These are phyloP conservation scores for Macrocentrus cingulum DNA, from an alignment of 1,140 invertebrate species.

Conservation along the genomic window DNA sequence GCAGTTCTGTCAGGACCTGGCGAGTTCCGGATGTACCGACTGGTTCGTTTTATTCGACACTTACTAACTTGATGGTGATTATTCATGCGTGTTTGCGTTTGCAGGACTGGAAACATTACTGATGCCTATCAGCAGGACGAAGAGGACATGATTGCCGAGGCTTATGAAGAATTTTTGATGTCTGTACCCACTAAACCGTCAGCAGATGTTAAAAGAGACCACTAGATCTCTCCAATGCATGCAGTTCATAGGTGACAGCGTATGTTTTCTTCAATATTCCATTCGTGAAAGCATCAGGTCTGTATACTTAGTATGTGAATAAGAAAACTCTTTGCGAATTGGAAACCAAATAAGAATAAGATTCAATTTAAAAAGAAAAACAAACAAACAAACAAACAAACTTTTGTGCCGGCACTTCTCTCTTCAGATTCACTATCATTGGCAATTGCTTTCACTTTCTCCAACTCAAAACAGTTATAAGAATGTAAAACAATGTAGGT, in stretches of 20 bases:
- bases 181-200: slow-evolving; percentile 32
- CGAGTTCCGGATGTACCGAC: slow-evolving; percentile 31
- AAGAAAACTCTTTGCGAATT: slow-evolving; percentile 2
- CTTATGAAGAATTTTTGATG: slow-evolving; percentile 53
- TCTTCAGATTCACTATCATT: background rate
- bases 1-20: slow-evolving; percentile 45
- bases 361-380: no score
- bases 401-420: background rate
- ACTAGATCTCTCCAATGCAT: slow-evolving; percentile 4
- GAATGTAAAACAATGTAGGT: slow-evolving; percentile 11
- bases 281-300: background rate
- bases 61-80: no score
- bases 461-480: background rate
- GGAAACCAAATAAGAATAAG: no score
- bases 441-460: background rate
- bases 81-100: no score
- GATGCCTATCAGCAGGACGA: slow-evolving; percentile 38
- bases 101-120: background rate
- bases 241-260: background rate
- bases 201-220: slow-evolving; percentile 21
- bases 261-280: background rate
- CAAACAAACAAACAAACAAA: no score
- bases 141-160: slow-evolving; percentile 46
- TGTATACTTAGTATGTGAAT: slow-evolving; percentile 2
- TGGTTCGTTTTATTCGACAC: slow-evolving; percentile 27